Conservation (phyloP, 2,113 vertebrate species). For the Rynchops niger region DNA sequence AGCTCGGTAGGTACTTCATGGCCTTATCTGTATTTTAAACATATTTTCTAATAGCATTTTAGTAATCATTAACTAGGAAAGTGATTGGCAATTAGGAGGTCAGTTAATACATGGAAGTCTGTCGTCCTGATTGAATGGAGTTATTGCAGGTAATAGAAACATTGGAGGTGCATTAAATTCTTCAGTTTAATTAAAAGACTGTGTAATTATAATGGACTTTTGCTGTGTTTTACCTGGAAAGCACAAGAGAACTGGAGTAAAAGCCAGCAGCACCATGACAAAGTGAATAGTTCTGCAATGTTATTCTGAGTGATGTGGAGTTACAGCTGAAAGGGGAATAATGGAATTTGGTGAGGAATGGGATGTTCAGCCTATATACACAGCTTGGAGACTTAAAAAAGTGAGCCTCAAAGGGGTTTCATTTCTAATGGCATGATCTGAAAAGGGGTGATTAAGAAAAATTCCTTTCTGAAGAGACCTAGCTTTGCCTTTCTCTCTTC, state of each 20-base stretch:
- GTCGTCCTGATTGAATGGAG: constrained; percentile 67
- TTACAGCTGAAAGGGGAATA: neutral
- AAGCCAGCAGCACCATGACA: neutral
- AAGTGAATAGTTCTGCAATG: neutral
- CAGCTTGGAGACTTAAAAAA: neutral
- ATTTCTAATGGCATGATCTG: neutral
- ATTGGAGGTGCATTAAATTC: constrained; percentile 43
- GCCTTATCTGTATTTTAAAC: constrained; percentile 29
- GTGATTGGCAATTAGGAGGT: constrained; percentile 69
- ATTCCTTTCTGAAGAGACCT: neutral
- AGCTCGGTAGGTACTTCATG: neutral
- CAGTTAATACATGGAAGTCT: constrained; percentile 64
- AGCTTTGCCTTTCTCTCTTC: neutral
- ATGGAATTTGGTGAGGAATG: neutral
- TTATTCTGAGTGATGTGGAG: neutral
- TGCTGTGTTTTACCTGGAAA: constrained; percentile 51
- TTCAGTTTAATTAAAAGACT: constrained; percentile 73
- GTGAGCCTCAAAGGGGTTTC: neutral
- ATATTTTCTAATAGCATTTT: constrained; percentile 18
- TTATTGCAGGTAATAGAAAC: constrained; percentile 63
- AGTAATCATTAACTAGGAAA: constrained; percentile 58
- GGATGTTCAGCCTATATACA: rapidly evolving
- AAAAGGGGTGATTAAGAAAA: neutral
- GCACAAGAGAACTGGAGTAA: constrained; percentile 11
- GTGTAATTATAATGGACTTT: constrained; percentile 55